Percentiles rank a stretch among this genome's conserved stretches.
phyloP scores from a whole-genome alignment of 23 tunicate species.

The Diplosoma virens region DNA sequence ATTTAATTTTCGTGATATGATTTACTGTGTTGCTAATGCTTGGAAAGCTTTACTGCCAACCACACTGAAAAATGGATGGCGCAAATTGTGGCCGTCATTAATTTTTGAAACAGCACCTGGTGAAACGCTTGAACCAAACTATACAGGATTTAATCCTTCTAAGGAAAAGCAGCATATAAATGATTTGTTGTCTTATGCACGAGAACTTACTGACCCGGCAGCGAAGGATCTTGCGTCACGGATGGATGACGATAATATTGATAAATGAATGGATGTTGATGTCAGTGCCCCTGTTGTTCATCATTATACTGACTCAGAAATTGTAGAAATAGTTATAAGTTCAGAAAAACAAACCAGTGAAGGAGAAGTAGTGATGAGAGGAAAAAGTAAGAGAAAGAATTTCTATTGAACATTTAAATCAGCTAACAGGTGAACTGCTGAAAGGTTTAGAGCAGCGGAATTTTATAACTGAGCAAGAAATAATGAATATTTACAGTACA shows the following conservation, averaged over 20 bases:
- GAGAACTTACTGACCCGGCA: too few relatives aligned
- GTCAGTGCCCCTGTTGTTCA: background rate
- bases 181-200: background rate
- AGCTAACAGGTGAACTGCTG: background rate
- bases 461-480: background rate
- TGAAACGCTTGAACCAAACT: background rate
- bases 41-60: background rate
- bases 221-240: background rate
- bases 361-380: background rate
- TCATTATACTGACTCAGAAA: background rate
- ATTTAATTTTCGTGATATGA: background rate
- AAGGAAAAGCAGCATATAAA: background rate
- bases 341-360: background rate
- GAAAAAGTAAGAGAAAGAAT: too few relatives aligned
- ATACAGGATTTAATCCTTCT: background rate
- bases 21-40: background rate
- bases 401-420: too few relatives aligned
- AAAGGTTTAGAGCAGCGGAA: background rate
- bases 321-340: background rate
- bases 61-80: background rate
- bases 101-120: constrained; percentile 1
- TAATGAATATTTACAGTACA: background rate
- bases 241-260: background rate
- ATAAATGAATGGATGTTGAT: background rate
- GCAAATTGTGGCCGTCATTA: background rate